Percentiles rank a stretch among this genome's conserved stretches.
These are phyloP conservation scores for Amblyopsis rosae DNA, from an alignment of 2,113 vertebrate species.

Conservation along the genomic window DNA sequence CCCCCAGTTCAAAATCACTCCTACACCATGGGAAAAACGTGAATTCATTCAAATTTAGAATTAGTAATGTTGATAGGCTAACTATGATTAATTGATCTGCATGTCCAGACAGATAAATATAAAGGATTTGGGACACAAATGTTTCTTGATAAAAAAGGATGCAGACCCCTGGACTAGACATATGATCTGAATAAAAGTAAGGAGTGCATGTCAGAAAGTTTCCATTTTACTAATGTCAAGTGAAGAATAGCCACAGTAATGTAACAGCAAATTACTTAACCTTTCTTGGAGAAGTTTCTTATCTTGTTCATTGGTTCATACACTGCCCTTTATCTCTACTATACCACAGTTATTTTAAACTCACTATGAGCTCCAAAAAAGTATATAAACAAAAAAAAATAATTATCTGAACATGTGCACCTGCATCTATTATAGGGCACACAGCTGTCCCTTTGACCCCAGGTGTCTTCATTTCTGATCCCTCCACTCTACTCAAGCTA, in stretches of 20 bases:
- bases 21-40: too few relatives aligned
- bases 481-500: background rate
- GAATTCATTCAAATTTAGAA: too few relatives aligned
- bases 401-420: conserved; percentile 1
- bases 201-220: background rate
- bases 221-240: background rate
- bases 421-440: conserved; percentile 24
- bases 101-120: too few relatives aligned
- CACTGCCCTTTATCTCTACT: background rate
- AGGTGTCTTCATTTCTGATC: conserved; percentile 33
- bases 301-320: background rate
- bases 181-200: background rate
- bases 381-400: too few relatives aligned
- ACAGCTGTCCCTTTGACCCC: conserved; percentile 37
- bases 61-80: too few relatives aligned
- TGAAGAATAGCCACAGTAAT: background rate
- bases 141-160: too few relatives aligned
- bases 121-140: too few relatives aligned
- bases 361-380: background rate
- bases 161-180: background rate
- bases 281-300: too few relatives aligned
- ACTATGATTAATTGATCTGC: too few relatives aligned
- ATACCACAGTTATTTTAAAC: background rate
- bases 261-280: too few relatives aligned
- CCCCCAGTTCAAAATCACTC: too few relatives aligned